A percentile compares a stretch with the other conserved stretches of the same genome.
These are phyloP conservation scores for Coleophora deauratella DNA, from an alignment of 2,888 invertebrate genomes.

Conservation along the genomic window DNA sequence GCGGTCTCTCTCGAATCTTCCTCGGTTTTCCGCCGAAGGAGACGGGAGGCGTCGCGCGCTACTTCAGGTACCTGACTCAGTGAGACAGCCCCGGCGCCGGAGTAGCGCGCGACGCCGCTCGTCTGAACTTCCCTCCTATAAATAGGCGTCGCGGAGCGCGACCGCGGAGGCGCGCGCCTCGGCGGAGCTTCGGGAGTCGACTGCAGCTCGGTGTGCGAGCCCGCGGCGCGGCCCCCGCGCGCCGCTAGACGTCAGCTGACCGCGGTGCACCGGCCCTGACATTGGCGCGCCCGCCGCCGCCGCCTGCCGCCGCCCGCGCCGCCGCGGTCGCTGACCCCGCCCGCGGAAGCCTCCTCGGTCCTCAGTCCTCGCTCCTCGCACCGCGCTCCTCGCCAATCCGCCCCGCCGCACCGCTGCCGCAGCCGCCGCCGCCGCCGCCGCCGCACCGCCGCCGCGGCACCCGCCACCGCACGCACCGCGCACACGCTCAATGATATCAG, in stretches of 20 bases:
- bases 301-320: constrained; percentile 60
- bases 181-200: constrained; percentile 49
- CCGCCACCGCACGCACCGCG: constrained; percentile 36
- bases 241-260: constrained; percentile 73
- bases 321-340: constrained; percentile 22
- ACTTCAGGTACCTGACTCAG: constrained; percentile 99
- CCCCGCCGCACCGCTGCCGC: constrained; percentile 13
- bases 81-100: constrained; percentile 88
- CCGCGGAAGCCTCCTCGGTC: constrained; percentile 23
- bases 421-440: constrained; percentile 12
- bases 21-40: constrained; percentile 15
- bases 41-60: constrained; percentile 85
- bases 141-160: constrained; percentile 40
- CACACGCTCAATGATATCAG: constrained; percentile 42
- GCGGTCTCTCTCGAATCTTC: constrained; percentile 64
- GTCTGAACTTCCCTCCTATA: constrained; percentile 36
- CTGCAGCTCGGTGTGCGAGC: constrained; percentile 50
- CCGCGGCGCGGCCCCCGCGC: constrained; percentile 59
- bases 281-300: constrained; percentile 68
- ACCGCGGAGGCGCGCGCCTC: constrained; percentile 44
- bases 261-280: constrained; percentile 73
- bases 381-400: constrained; percentile 15
- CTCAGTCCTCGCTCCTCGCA: constrained; percentile 16
- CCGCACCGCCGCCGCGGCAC: constrained; percentile 29
- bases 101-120: constrained; percentile 84